A percentile compares a stretch with the other conserved stretches of the same genome.
These are phyloP conservation scores for Apocrypta bakeri DNA, from an alignment of 1,140 invertebrate genomes.

Conservation along the genomic window DNA sequence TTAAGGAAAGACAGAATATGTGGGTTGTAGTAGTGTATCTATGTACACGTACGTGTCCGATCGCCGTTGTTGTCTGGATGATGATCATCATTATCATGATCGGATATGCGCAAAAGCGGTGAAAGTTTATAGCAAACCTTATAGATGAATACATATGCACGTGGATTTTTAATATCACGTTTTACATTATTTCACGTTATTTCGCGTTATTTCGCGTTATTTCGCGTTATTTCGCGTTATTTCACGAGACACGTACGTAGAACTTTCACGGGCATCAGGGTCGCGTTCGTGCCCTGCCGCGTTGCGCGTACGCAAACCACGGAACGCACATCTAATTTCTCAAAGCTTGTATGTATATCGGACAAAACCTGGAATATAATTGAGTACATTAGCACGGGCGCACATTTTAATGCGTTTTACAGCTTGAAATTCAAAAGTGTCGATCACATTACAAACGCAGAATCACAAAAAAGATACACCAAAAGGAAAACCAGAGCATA, in stretches of 20 bases:
- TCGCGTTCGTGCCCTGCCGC: not conserved
- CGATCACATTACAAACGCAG: too few relatives aligned
- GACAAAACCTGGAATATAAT: not conserved
- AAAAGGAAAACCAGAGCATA: not conserved
- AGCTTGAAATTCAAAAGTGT: too few relatives aligned
- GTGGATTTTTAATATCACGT: slow-evolving; percentile 21
- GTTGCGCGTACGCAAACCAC: too few relatives aligned
- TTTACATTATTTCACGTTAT: slow-evolving; percentile 22
- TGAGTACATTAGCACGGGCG: too few relatives aligned
- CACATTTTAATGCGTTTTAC: too few relatives aligned
- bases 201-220: slow-evolving; percentile 20
- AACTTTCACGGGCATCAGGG: slow-evolving; percentile 10
- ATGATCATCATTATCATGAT: not conserved
- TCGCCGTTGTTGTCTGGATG: not conserved
- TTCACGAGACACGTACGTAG: not conserved
- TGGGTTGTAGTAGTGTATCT: not conserved
- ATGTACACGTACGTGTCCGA: not conserved
- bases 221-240: too few relatives aligned
- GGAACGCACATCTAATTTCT: not conserved
- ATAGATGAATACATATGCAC: not conserved
- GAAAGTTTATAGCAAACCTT: slow-evolving; percentile 8
- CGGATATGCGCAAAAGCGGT: slow-evolving; percentile 7
- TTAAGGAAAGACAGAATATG: slow-evolving; percentile 15
- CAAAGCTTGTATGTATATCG: not conserved
- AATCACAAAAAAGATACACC: not conserved